Conservation (phyloP, 2,888 invertebrate species). For the Stratiomys singularior region DNA sequence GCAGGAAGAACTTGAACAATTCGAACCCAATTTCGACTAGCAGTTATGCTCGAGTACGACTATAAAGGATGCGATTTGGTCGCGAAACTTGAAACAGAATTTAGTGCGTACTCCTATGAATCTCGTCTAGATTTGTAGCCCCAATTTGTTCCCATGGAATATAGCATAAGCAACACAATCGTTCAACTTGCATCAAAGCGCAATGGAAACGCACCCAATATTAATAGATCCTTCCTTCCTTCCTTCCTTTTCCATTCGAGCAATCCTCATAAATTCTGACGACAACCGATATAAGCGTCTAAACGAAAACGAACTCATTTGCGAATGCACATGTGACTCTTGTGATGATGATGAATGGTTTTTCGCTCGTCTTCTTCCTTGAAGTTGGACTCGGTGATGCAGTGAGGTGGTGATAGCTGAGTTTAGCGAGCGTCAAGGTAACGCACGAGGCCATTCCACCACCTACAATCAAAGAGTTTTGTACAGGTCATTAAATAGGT, state of each 20-base stretch:
- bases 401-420: too few species aligned
- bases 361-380: neutral
- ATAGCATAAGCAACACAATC: neutral
- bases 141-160: neutral
- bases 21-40: neutral
- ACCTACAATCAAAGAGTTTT: slow-evolving; percentile 1
- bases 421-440: neutral
- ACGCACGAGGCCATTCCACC: neutral
- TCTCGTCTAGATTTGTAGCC: neutral
- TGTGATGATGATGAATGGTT: slow-evolving; percentile 10
- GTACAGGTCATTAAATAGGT: slow-evolving; percentile 19
- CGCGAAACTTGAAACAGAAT: neutral
- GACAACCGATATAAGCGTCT: neutral
- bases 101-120: neutral
- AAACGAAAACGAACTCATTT: slow-evolving; percentile 4
- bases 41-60: too few species aligned
- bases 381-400: neutral
- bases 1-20: neutral
- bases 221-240: neutral
- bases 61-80: too few species aligned
- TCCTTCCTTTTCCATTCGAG: neutral
- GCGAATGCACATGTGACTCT: slow-evolving; percentile 10
- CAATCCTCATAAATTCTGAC: neutral
- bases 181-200: neutral
- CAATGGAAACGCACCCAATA: neutral